phyloP scores from a whole-genome alignment of 2,888 invertebrate genomes.

The Microctonus brassicae region DNA sequence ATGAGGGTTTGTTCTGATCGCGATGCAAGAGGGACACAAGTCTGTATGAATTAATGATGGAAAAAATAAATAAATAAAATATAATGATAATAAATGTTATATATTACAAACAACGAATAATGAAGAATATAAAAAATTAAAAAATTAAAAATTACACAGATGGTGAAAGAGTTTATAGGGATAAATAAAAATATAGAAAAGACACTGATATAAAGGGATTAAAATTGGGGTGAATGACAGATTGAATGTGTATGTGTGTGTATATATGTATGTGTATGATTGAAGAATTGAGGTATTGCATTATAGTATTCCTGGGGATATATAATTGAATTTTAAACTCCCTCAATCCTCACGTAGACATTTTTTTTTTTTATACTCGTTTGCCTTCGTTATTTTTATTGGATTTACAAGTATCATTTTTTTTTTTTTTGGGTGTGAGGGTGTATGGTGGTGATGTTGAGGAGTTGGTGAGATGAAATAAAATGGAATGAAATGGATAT shows the following conservation, averaged over 20 bases:
- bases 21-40: constrained; percentile 19
- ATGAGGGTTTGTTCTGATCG: constrained; percentile 25
- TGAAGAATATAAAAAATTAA: constrained; percentile 14
- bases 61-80: no score
- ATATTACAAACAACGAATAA: constrained; percentile 25
- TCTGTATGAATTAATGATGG: no score
- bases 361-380: not conserved
- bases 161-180: constrained; percentile 21
- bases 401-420: not conserved
- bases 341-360: constrained; percentile 2
- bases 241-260: constrained; percentile 41
- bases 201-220: constrained; percentile 37
- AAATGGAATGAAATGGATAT: no score
- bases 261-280: constrained; percentile 34
- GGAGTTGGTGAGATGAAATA: no score
- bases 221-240: constrained; percentile 46
- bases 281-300: constrained; percentile 49
- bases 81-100: no score
- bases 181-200: constrained; percentile 10
- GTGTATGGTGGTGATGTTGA: no score
- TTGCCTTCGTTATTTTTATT: not conserved
- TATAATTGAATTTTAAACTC: constrained; percentile 62
- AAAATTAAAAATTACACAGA: constrained; percentile 14
- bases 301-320: constrained; percentile 50
- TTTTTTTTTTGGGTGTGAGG: not conserved